Base-by-base conservation (phyloP, 2,113 vertebrate species). In the Anthoscopus minutus region DNA sequence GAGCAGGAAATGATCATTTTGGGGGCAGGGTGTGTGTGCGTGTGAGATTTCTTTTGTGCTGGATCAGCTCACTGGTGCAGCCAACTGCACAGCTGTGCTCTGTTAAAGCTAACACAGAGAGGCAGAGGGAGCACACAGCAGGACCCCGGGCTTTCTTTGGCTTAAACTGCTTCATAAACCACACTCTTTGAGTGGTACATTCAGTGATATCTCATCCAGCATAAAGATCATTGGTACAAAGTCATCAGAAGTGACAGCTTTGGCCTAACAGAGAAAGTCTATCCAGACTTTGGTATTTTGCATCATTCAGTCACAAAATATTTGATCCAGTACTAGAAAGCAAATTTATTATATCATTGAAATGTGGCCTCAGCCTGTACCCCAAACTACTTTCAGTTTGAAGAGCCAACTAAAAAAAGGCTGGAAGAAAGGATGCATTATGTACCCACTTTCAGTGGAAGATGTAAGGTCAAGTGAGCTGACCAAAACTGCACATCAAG, bases 401-500 rank as follows among this genome's bases (percentile, higher is more conserved):
- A 86, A 91, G 79, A 84, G n/a, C 31, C 38, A 88, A 74, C 37
- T 25, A 7, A 67, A 74, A 91, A 82, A 76, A 54, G 22, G 2
- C 67, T 67, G n/a, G 37, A 92, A 93, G 61, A 96, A 94, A 96
- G 69, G 47, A 50, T 66, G 37, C 25, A 93, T 90, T 96, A 81
- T 91, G 44, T 54, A 74, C 25, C 3, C 48, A 71, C 23, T 71
- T 81, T 78, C 60, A 86, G 51, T 74, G 47, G 72, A 91, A 93
- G 82, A 94, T 40, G 72, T 88, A 92, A 86, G 77, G 91, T 92
- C 88, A 81, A 96, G 65, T 57, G 88, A 91, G 48, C 83, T 67
- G 72, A 90, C 60, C 69, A 81, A 93, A 90, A 70, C 2, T 60
- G 69, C 56, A 45, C 3, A 0, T 74, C 33, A 56, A 81, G 25